Evolutionary conservation across 2,113 vertebrate genomes (phyloP).

Genomic region (Misgurnus anguillicaudatus): DNA sequence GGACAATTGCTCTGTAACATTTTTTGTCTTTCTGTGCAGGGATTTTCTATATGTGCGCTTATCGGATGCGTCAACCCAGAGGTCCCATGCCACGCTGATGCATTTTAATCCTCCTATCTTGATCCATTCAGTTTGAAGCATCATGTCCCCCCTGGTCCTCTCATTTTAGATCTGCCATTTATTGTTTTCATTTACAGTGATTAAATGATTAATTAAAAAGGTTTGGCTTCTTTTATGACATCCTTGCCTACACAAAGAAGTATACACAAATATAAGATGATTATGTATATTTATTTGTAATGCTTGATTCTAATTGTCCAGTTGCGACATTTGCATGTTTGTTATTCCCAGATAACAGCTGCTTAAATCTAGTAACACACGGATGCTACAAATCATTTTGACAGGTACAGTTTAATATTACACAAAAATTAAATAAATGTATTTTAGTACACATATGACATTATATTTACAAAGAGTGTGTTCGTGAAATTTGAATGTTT

Average conservation of each 20-base stretch:
- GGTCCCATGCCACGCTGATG: slow-evolving; percentile 73
- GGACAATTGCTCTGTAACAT: no score
- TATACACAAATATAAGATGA: neutral
- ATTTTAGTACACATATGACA: no score
- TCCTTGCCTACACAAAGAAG: neutral
- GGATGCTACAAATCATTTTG: no score
- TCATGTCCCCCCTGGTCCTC: slow-evolving; percentile 45
- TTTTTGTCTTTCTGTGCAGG: slow-evolving; percentile 57
- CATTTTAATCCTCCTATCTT: slow-evolving; percentile 53
- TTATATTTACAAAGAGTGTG: no score
- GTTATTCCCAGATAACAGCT: no score
- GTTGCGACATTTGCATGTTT: no score
- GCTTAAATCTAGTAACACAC: no score
- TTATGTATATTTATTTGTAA: no score
- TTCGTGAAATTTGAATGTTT: no score
- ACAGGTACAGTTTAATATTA: no score
- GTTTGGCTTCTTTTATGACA: slow-evolving; percentile 52
- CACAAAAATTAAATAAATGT: no score
- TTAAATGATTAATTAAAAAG: slow-evolving; percentile 34
- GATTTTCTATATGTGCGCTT: slow-evolving; percentile 82
- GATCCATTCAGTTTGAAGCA: slow-evolving; percentile 65
- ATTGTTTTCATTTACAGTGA: slow-evolving; percentile 48
- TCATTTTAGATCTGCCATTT: slow-evolving; percentile 64
- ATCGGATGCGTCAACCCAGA: slow-evolving; percentile 77
- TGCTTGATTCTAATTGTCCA: no score